Evolutionary conservation across 2,888 invertebrate genomes (phyloP), one percentile per base, ranked within the genome.

Genomic region (Smittia sp.): DNA sequence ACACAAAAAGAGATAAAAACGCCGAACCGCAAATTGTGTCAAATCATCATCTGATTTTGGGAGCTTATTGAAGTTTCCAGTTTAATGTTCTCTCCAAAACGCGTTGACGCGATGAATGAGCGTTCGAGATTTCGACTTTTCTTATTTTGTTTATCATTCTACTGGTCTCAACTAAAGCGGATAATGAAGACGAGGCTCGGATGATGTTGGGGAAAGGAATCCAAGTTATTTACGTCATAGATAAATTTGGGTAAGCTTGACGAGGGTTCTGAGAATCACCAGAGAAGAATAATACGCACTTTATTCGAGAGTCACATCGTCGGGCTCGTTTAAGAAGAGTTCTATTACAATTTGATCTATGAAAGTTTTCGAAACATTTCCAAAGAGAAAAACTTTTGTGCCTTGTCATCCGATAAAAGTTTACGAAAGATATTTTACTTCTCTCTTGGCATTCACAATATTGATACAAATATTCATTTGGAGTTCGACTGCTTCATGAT

Each of bases 391-490:
- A 46, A 15, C 15, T 46, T 46, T 46, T 46, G 2, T 46, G 46
- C n/a, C 46, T 2, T 13, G 46, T 46, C 46, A 46, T 58, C 22
- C 22, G 6, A 15, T 39, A 46, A 13, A 6, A 18, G 58, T 58
- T 58, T 22, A 18, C 20, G 32, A 9, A 58, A 58, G 22, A 58
- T 20, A 18, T 18, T 18, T 20, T 4, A 58, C 18, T 18, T 18
- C 18, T 18, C 3, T 18, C 58, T n/a, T 9, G 52, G n/a, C 69
- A 69, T 69, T 69, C 69, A 69, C 13, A 69, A 69, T 69, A 69
- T 69, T 69, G 69, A 69, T 69, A 69, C 54, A 69, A 69, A 46
- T 68, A 68, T 32, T 46, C n/a, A n/a, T n/a, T n/a, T n/a, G n/a
- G n/a, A n/a, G n/a, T n/a, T n/a, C n/a, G n/a, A n/a, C 22, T 22